These are phyloP conservation scores for Trichonephila clavata DNA, from an alignment of 1,140 invertebrate genomes.

Conservation along the genomic window DNA sequence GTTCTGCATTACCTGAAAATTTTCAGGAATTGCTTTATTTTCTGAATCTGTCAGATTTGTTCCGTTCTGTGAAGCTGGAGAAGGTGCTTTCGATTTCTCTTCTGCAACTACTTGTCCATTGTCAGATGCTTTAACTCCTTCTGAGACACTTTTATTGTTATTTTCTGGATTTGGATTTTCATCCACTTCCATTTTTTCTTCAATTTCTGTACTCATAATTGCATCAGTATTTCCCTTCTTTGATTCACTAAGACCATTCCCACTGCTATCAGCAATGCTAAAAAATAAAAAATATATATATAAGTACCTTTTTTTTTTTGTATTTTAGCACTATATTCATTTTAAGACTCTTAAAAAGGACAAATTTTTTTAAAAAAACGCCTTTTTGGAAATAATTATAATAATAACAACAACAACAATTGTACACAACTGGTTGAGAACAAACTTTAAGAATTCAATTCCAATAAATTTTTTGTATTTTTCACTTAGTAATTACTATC, in stretches of 20 bases:
- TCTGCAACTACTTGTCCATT: not conserved
- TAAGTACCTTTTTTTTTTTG: too few species aligned
- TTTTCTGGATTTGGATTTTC: not conserved
- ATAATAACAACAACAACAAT: too few species aligned
- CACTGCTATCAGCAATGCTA: not conserved
- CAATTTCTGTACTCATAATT: not conserved
- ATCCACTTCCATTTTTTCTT: constrained; percentile 47
- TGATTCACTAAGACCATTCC: not conserved
- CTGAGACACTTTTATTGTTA: not conserved
- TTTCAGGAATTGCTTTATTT: constrained; percentile 41
- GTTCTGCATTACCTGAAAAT: constrained; percentile 57
- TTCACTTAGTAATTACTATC: too few species aligned
- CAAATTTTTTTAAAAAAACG: too few species aligned
- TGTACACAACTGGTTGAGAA: too few species aligned
- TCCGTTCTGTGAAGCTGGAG: not conserved
- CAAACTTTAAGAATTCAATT: too few species aligned
- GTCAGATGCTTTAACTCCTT: not conserved
- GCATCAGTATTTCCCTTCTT: not conserved
- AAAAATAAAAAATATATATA: not conserved
- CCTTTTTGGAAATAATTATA: too few species aligned
- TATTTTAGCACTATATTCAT: too few species aligned
- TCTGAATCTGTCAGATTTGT: constrained; percentile 2
- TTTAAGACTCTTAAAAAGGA: too few species aligned
- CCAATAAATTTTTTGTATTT: too few species aligned
- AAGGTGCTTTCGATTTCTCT: constrained; percentile 5